Percentiles rank a stretch among this genome's conserved stretches.
These are phyloP conservation scores for Geotrupes spiniger DNA, from an alignment of 2,888 invertebrate species.

Conservation along the genomic window DNA sequence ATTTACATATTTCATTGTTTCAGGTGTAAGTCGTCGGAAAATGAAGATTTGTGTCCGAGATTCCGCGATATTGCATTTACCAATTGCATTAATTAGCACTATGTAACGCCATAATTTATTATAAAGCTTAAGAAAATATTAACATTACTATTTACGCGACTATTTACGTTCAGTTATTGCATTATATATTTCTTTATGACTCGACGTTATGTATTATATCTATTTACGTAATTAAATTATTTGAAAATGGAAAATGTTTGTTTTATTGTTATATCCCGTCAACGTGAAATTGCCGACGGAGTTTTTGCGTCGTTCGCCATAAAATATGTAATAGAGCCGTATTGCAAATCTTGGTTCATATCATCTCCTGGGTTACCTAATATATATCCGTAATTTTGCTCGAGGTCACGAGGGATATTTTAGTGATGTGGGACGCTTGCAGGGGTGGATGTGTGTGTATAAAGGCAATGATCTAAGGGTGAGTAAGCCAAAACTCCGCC, in stretches of 20 bases:
- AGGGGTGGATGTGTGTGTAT: slow-evolving; percentile 15
- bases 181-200: no score
- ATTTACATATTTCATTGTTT: no score
- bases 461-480: slow-evolving; percentile 18
- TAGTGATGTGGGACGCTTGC: slow-evolving; percentile 17
- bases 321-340: slow-evolving; percentile 24
- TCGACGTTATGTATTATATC: no score
- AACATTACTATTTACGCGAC: no score
- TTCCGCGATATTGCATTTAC: no score
- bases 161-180: no score
- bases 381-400: slow-evolving; percentile 20
- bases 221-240: no score
- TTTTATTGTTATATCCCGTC: neutral
- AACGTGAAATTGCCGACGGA: slow-evolving; percentile 14
- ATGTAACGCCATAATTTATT: no score
- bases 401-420: slow-evolving; percentile 20
- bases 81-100: no score
- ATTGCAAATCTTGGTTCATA: slow-evolving; percentile 23
- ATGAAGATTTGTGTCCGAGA: no score
- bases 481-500: slow-evolving; percentile 16
- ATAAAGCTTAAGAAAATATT: no score
- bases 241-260: neutral
- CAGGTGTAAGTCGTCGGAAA: no score
- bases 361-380: slow-evolving; percentile 19
- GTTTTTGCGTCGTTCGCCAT: slow-evolving; percentile 19